phyloP scores from a whole-genome alignment of 2,113 vertebrate genomes.

The Bufo bufo region DNA sequence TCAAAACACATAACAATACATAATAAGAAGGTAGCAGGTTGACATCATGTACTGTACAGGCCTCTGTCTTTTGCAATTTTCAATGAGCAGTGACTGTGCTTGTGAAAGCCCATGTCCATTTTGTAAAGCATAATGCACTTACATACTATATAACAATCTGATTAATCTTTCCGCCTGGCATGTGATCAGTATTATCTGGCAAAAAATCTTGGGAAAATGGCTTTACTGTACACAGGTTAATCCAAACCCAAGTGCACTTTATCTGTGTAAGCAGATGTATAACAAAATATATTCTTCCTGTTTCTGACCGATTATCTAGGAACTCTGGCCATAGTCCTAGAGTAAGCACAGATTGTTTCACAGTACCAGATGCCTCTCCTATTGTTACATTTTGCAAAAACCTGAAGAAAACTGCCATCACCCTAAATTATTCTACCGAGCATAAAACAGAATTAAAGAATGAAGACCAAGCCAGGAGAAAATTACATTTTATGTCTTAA shows the following conservation, averaged over 20 bases:
- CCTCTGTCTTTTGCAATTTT: too few species aligned
- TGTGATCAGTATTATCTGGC: constrained; percentile 38
- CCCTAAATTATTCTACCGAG: constrained; percentile 22
- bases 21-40: too few species aligned
- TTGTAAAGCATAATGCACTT: neutral
- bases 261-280: constrained; percentile 62
- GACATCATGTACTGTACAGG: too few species aligned
- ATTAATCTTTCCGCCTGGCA: neutral
- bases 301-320: constrained; percentile 62
- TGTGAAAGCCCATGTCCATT: neutral
- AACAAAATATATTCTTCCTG: constrained; percentile 60
- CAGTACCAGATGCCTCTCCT: constrained; percentile 59
- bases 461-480: neutral
- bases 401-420: constrained; percentile 4
- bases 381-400: constrained; percentile 56
- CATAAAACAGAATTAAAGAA: constrained; percentile 20
- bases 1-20: too few species aligned
- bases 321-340: constrained; percentile 57
- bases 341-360: constrained; percentile 51
- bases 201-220: neutral
- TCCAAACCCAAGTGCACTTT: constrained; percentile 60
- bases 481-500: constrained; percentile 21
- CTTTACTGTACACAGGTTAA: constrained; percentile 57
- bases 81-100: too few species aligned
- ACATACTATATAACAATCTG: neutral